These are phyloP conservation scores for Pristionchus arcanus DNA, from an alignment of 2,888 invertebrate species.

Conservation along the genomic window DNA sequence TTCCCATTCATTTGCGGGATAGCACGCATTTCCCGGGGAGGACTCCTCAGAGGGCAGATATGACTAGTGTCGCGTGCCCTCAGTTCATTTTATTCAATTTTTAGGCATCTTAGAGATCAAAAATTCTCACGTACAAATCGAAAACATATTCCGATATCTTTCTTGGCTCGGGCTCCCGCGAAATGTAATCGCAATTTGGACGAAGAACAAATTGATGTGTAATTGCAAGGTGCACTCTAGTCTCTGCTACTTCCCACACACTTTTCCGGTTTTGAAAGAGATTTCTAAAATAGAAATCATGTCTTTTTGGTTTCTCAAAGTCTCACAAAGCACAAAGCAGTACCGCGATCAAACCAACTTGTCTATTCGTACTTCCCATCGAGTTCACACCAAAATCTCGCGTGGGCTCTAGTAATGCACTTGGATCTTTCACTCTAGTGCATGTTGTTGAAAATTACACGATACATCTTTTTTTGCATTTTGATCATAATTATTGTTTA, in stretches of 20 bases:
- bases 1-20: neutral
- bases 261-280: neutral
- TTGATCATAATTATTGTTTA: neutral
- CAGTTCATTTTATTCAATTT: neutral
- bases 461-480: neutral
- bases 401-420: neutral
- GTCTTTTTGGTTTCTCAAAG: too few relatives aligned
- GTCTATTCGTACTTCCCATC: too few relatives aligned
- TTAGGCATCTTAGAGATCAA: neutral
- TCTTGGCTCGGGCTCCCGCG: neutral
- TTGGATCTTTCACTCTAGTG: neutral
- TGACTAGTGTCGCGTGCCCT: too few relatives aligned
- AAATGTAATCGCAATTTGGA: neutral
- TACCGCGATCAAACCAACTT: too few relatives aligned
- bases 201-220: neutral
- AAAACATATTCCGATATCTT: neutral
- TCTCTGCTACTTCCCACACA: neutral
- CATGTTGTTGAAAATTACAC: neutral
- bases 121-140: neutral
- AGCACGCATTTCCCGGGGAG: neutral
- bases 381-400: neutral
- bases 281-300: neutral
- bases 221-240: conserved; percentile 4
- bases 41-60: neutral
- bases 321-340: too few relatives aligned